phyloP scores from a whole-genome alignment of 2,113 vertebrate species.

The Leucopsar rothschildi region DNA sequence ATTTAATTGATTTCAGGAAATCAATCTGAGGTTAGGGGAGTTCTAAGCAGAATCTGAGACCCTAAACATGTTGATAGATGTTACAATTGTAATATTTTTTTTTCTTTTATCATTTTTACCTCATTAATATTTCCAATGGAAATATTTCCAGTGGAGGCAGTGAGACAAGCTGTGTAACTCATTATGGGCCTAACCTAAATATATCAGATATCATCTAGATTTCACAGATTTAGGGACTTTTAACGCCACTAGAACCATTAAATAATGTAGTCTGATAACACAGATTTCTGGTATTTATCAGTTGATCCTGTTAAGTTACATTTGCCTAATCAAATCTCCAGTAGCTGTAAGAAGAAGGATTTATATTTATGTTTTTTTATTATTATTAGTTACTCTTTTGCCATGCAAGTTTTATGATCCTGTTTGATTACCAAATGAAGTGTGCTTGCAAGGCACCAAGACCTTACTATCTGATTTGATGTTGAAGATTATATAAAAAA shows the following conservation, averaged over 20 bases:
- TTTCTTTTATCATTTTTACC: background rate
- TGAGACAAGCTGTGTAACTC: background rate
- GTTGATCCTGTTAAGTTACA: background rate
- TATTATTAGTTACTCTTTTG: background rate
- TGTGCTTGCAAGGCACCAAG: background rate
- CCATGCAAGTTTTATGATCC: background rate
- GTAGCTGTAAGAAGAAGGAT: background rate
- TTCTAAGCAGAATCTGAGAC: background rate
- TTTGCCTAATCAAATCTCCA: background rate
- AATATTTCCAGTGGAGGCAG: background rate
- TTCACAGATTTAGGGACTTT: background rate
- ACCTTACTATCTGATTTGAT: background rate
- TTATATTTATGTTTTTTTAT: background rate
- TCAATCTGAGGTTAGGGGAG: background rate
- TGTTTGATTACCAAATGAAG: background rate
- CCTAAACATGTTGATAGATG: background rate
- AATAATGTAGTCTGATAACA: background rate
- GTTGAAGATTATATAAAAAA: background rate
- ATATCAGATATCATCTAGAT: background rate
- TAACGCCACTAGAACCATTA: background rate
- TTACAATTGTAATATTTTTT: background rate
- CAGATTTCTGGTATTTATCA: background rate
- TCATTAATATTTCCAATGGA: background rate
- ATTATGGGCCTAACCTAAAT: background rate
- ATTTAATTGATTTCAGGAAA: constrained; percentile 13